A percentile compares a stretch with the other conserved stretches of the same genome.
phyloP scores from a whole-genome alignment of 2,888 invertebrate species.

The Dolichomitus sp. region DNA sequence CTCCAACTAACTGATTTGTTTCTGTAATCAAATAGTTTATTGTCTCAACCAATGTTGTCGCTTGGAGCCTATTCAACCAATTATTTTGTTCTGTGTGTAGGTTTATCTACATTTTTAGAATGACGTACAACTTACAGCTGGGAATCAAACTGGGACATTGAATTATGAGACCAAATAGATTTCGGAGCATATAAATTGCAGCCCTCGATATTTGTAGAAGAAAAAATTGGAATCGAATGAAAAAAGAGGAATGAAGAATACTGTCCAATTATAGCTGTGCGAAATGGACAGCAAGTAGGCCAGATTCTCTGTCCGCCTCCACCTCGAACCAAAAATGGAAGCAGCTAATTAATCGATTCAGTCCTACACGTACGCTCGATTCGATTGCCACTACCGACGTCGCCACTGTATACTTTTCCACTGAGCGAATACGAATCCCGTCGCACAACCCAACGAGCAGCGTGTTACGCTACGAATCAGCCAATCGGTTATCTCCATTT shows the following conservation, averaged over 20 bases:
- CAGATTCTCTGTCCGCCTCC: conserved; percentile 17
- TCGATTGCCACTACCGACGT: conserved; percentile 57
- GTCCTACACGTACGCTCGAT: conserved; percentile 68
- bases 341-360: conserved; percentile 66
- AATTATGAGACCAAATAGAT: no score
- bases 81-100: no score
- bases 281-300: conserved; percentile 20
- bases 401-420: conserved; percentile 26
- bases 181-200: neutral
- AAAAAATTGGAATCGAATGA: neutral
- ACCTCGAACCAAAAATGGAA: conserved; percentile 41
- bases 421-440: conserved; percentile 26
- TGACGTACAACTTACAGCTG: no score
- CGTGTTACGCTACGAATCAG: conserved; percentile 22
- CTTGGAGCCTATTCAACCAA: no score
- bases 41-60: no score
- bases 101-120: no score
- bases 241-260: conserved; percentile 5
- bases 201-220: neutral
- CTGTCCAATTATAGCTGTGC: conserved; percentile 31
- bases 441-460: conserved; percentile 17
- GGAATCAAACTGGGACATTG: no score
- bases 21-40: no score
- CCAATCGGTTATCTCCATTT: conserved; percentile 49
- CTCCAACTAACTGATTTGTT: no score